phyloP scores from a whole-genome alignment of 2,888 invertebrate species.

The Cylloceria caligata region DNA sequence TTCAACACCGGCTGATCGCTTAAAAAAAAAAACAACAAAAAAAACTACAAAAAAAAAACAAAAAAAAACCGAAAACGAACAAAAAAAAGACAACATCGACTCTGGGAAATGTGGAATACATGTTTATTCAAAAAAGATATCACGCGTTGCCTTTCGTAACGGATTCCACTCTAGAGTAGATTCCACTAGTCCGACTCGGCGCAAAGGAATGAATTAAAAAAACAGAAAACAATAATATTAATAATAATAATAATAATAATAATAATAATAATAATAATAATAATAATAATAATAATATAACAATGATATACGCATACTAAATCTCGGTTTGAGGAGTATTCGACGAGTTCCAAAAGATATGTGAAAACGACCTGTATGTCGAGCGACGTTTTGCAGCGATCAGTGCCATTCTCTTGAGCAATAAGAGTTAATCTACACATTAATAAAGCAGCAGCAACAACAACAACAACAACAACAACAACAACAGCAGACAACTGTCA shows the following conservation, averaged over 20 bases:
- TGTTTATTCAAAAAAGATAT: slow-evolving; percentile 74
- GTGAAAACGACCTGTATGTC: slow-evolving; percentile 43
- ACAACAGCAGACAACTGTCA: too few relatives aligned
- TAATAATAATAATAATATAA: slow-evolving; percentile 27
- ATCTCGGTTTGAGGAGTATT: slow-evolving; percentile 28
- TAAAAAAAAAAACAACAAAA: background rate
- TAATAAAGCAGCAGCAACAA: slow-evolving; percentile 47
- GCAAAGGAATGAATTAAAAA: slow-evolving; percentile 51
- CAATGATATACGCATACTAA: slow-evolving; percentile 61
- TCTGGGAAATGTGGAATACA: slow-evolving; percentile 57
- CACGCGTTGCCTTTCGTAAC: slow-evolving; percentile 83
- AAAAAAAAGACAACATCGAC: slow-evolving; percentile 25
- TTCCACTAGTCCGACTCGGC: slow-evolving; percentile 65
- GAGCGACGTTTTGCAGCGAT: slow-evolving; percentile 78
- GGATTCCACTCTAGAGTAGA: slow-evolving; percentile 72
- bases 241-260: slow-evolving; percentile 8
- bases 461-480: slow-evolving; percentile 20
- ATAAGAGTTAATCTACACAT: slow-evolving; percentile 59
- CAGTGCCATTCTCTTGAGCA: slow-evolving; percentile 80
- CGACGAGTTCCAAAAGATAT: slow-evolving; percentile 44
- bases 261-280: slow-evolving; percentile 22
- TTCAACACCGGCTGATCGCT: slow-evolving; percentile 13
- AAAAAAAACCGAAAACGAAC: slow-evolving; percentile 11
- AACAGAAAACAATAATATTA: slow-evolving; percentile 36
- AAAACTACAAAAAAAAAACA: background rate